These are phyloP conservation scores for Andrena dorsata DNA, from an alignment of 2,888 invertebrate genomes.

Conservation along the genomic window DNA sequence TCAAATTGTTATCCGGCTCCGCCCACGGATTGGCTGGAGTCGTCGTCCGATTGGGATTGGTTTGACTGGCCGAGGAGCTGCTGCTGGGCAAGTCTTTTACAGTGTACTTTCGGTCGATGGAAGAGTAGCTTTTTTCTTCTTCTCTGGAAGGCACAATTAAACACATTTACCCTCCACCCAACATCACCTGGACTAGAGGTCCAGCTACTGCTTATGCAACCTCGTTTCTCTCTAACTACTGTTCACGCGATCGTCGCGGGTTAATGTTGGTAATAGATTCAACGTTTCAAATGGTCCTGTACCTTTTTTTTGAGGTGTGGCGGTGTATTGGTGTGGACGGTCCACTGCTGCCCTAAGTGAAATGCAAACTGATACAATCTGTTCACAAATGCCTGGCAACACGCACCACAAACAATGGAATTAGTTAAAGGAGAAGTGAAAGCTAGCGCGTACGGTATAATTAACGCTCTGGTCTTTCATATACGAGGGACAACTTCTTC, in stretches of 20 bases:
- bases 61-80: conserved; percentile 79
- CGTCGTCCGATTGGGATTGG: conserved; percentile 84
- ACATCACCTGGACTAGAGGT: background rate
- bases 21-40: conserved; percentile 83
- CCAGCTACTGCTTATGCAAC: background rate
- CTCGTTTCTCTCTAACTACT: background rate
- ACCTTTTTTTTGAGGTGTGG: conserved; percentile 89
- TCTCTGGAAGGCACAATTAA: conserved; percentile 86
- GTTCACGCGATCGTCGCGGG: background rate
- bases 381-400: conserved; percentile 87
- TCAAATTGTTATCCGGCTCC: conserved; percentile 83
- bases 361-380: conserved; percentile 89
- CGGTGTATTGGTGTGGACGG: conserved; percentile 87
- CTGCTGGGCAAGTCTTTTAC: conserved; percentile 87
- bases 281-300: conserved; percentile 60
- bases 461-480: conserved; percentile 57
- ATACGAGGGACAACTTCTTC: conserved; percentile 23
- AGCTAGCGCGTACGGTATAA: conserved; percentile 74
- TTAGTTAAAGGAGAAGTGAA: conserved; percentile 83
- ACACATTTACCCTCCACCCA: conserved; percentile 13
- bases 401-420: conserved; percentile 86
- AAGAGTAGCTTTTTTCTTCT: conserved; percentile 92
- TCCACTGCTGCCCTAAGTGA: conserved; percentile 94
- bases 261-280: background rate
- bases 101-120: conserved; percentile 95